Evolutionary conservation across 2,113 vertebrate species (phyloP).

Genomic region (Oreochromis niloticus): DNA sequence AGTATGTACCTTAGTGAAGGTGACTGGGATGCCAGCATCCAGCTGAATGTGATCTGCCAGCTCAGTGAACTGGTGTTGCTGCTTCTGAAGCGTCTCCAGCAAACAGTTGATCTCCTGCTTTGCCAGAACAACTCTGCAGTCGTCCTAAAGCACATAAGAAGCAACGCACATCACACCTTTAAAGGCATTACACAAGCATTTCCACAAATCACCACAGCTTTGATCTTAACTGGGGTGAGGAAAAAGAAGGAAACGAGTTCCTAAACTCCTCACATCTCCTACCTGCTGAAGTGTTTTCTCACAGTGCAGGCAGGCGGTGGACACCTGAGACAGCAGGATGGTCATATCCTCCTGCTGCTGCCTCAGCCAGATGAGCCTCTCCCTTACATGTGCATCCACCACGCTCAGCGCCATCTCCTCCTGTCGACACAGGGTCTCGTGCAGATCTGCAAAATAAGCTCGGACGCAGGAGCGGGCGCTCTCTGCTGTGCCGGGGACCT

Average conservation of each 20-base stretch:
- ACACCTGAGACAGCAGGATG: conserved; percentile 93
- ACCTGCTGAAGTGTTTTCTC: conserved; percentile 98
- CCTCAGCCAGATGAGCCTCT: conserved; percentile 94
- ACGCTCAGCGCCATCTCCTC: conserved; percentile 99
- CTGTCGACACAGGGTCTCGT: conserved; percentile 95
- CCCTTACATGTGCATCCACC: conserved; percentile 93
- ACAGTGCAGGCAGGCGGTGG: conserved; percentile 95
- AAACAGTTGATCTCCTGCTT: conserved; percentile 95
- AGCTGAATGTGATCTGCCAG: conserved; percentile 92
- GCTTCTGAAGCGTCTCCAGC: conserved; percentile 92
- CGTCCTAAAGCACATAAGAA: conserved; percentile 73
- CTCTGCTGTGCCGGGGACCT: conserved; percentile 95
- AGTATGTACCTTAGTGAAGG: conserved; percentile 90
- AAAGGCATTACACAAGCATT: background rate
- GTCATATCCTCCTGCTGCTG: conserved; percentile 99
- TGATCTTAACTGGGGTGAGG: background rate
- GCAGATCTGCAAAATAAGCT: conserved; percentile 95
- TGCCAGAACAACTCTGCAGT: conserved; percentile 93
- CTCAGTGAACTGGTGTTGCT: conserved; percentile 97
- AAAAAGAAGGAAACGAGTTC: background rate
- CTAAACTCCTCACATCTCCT: background rate
- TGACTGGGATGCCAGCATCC: conserved; percentile 95
- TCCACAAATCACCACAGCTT: background rate
- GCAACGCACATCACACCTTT: background rate
- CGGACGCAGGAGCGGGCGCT: conserved; percentile 94